These are phyloP conservation scores for Probaryconus sp. DNA, from an alignment of 1,140 invertebrate genomes.

Conservation along the genomic window DNA sequence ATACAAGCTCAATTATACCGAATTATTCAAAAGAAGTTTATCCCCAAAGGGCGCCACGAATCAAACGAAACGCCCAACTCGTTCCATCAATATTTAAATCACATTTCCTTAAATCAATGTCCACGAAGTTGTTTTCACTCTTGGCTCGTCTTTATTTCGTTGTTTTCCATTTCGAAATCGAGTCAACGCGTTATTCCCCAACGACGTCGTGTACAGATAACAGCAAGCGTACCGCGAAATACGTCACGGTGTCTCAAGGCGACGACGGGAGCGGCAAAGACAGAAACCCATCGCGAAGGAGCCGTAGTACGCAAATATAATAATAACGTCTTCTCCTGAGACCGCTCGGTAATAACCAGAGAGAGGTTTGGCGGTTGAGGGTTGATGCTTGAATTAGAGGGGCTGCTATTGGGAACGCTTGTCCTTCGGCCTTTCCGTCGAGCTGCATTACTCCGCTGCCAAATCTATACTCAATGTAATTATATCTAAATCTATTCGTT, in stretches of 20 bases:
- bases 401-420: constrained; percentile 12
- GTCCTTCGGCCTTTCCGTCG: too few relatives aligned
- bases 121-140: too few relatives aligned
- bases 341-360: constrained; percentile 47
- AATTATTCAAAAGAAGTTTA: too few relatives aligned
- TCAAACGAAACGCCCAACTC: too few relatives aligned
- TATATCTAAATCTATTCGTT: too few relatives aligned
- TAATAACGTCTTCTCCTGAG: constrained; percentile 51
- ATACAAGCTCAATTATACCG: constrained; percentile 18
- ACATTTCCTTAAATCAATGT: too few relatives aligned
- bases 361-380: constrained; percentile 34
- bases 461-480: too few relatives aligned
- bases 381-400: constrained; percentile 23
- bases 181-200: constrained; percentile 20
- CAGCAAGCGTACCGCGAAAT: constrained; percentile 18
- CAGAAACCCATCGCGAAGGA: constrained; percentile 28
- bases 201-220: constrained; percentile 20
- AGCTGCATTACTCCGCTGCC: too few relatives aligned
- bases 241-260: constrained; percentile 12
- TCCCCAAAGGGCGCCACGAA: too few relatives aligned
- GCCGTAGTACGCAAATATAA: constrained; percentile 48
- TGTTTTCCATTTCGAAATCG: not conserved
- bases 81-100: too few relatives aligned
- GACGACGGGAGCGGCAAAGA: constrained; percentile 19
- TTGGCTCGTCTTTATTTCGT: not conserved